Evolutionary conservation across 2,113 vertebrate genomes (phyloP).

Genomic region (Myanophis thanlyinensis): DNA sequence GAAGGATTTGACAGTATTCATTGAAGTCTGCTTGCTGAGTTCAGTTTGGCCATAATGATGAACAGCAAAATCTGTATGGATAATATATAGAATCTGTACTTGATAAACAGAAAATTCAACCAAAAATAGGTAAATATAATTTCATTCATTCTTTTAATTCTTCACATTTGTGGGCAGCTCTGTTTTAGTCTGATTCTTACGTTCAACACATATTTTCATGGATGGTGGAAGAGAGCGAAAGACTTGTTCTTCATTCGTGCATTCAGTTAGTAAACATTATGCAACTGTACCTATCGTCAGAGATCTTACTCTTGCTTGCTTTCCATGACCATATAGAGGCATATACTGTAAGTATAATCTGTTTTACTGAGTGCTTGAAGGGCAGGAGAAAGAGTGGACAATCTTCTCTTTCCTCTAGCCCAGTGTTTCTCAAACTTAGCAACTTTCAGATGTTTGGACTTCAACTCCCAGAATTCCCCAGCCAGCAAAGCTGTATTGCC

Average conservation of each 20-base stretch:
- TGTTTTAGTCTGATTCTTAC: neutral
- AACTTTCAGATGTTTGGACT: too few relatives aligned
- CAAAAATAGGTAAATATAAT: neutral
- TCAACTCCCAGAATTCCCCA: too few relatives aligned
- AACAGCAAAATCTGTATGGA: neutral
- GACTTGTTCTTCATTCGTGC: neutral
- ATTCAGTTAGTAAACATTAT: neutral
- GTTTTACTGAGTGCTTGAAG: neutral
- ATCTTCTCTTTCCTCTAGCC: neutral
- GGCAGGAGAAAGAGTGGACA: accelerated
- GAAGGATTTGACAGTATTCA: neutral
- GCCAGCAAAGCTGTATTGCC: too few relatives aligned
- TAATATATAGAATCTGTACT: neutral
- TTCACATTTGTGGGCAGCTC: neutral
- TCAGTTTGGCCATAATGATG: neutral
- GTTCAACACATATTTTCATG: neutral
- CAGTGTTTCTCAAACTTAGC: too few relatives aligned
- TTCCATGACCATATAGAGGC: neutral
- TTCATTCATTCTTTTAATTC: neutral
- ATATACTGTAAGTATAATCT: neutral
- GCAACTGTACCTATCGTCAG: neutral
- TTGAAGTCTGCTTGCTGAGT: neutral
- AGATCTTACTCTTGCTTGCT: neutral
- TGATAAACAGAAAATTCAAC: neutral
- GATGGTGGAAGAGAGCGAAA: neutral